A percentile compares a stretch with the other conserved stretches of the same genome.
Conservation (phyloP, 2,113 vertebrate genomes). For the Amazona guildingii region DNA sequence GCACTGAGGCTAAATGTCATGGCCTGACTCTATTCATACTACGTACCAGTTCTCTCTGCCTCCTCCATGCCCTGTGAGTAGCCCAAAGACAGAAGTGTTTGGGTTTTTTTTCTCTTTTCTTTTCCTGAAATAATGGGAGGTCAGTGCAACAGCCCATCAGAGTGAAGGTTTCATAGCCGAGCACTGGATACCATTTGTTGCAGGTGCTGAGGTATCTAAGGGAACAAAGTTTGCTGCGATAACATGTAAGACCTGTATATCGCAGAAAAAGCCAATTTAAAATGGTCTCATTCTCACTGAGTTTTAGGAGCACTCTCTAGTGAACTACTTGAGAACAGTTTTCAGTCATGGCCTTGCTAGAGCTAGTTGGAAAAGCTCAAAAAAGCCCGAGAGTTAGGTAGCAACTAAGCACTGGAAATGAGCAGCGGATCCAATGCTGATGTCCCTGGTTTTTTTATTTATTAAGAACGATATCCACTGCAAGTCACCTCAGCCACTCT, state of each 20-base stretch:
- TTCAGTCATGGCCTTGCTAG: background rate
- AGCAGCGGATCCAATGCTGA: background rate
- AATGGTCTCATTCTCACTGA: background rate
- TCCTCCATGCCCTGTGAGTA: background rate
- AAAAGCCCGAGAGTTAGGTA: background rate
- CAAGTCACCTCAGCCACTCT: background rate
- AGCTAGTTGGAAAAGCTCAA: background rate
- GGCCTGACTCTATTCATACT: background rate
- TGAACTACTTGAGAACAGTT: background rate
- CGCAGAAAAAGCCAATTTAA: background rate
- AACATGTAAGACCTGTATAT: background rate
- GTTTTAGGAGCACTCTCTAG: background rate
- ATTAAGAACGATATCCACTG: background rate
- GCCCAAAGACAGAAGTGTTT: background rate
- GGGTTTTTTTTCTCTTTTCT: accelerated
- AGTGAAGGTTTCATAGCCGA: background rate
- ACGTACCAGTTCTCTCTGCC: background rate
- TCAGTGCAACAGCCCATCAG: background rate
- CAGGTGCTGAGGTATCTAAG: background rate
- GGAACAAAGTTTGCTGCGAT: background rate
- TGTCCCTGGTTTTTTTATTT: background rate
- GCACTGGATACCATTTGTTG: background rate
- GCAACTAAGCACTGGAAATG: background rate
- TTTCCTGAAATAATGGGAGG: background rate
- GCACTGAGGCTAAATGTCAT: background rate